Conservation (phyloP, 2,113 vertebrate species). For the Hippocampus guttulatus region DNA sequence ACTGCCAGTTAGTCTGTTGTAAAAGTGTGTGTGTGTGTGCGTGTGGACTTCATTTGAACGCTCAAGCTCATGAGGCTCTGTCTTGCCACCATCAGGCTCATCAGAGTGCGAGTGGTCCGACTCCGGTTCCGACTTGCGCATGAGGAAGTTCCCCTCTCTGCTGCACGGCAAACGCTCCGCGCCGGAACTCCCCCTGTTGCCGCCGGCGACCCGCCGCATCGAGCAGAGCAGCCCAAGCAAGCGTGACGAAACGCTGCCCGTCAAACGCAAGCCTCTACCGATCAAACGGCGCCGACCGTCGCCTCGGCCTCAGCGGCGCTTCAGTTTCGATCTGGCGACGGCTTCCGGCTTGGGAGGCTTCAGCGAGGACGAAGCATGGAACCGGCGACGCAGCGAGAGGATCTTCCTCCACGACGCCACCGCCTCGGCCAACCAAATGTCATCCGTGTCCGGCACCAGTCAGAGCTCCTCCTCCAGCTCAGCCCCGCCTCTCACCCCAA, state of each 20-base stretch:
- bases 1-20: neutral
- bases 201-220: constrained; percentile 42
- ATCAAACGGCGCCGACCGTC: constrained; percentile 74
- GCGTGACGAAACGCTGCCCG: constrained; percentile 74
- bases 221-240: constrained; percentile 72
- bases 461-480: constrained; percentile 22
- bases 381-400: constrained; percentile 86
- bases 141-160: constrained; percentile 81
- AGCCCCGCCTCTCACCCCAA: constrained; percentile 59
- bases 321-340: constrained; percentile 81
- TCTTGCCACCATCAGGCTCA: constrained; percentile 69
- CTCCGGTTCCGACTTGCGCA: constrained; percentile 84
- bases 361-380: constrained; percentile 92
- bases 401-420: constrained; percentile 92
- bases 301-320: constrained; percentile 74
- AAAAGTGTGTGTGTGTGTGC: neutral
- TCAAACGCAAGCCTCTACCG: constrained; percentile 76
- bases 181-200: constrained; percentile 70
- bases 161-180: constrained; percentile 83
- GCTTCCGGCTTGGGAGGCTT: constrained; percentile 47
- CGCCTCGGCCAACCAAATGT: constrained; percentile 52
- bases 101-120: constrained; percentile 91
- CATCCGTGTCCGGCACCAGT: constrained; percentile 19
- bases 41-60: too few species aligned
- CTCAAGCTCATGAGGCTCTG: too few species aligned